Conservation (phyloP, 2,797 vertebrate genomes). For the Lacerta bilineata region DNA sequence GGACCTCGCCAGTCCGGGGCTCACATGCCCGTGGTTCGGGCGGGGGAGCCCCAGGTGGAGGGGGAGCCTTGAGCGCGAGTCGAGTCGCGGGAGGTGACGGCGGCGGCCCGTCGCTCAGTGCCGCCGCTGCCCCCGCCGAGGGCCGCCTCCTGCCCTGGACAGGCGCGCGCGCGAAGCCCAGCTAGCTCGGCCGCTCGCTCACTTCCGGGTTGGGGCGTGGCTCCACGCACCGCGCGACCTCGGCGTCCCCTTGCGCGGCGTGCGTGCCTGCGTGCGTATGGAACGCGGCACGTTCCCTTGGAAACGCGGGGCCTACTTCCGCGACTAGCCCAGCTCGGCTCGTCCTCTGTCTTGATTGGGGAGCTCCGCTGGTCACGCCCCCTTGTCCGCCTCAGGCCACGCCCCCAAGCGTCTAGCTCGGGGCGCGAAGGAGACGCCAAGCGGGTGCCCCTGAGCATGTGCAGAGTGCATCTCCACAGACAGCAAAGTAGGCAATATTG, state of each 20-base stretch:
- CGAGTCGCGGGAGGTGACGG: no score
- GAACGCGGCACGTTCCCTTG: background rate
- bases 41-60: no score
- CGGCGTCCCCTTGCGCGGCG: background rate
- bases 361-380: background rate
- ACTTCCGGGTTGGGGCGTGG: conserved; percentile 20
- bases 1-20: no score
- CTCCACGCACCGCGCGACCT: background rate
- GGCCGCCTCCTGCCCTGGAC: background rate
- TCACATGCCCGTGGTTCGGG: no score
- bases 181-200: background rate
- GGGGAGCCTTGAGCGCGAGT: accelerated
- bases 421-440: background rate
- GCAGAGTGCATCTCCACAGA: background rate
- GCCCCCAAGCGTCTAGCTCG: background rate
- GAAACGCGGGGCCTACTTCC: background rate
- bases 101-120: no score
- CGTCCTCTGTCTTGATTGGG: background rate
- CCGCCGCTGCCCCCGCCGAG: background rate
- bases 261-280: background rate
- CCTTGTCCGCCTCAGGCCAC: background rate
- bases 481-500: background rate
- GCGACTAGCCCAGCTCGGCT: background rate
- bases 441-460: background rate
- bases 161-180: no score